Base-by-base conservation (phyloP, 1,140 invertebrate genomes). In the Drosophila ogumai region DNA sequence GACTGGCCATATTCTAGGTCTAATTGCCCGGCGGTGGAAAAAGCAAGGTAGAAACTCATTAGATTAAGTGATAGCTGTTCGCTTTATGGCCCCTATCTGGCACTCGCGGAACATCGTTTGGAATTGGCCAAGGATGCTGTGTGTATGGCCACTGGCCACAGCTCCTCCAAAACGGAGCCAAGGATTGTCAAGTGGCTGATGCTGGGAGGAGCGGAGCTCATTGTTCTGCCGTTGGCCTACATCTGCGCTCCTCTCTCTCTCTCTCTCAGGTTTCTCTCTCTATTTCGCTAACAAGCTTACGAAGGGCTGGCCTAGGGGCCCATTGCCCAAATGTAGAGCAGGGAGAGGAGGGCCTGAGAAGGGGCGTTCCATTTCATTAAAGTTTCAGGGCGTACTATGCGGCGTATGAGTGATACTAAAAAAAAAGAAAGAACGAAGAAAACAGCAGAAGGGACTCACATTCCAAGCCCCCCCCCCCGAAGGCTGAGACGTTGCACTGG, bases 331-430 rank as follows among this genome's bases (percentile, higher is more conserved):
- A 68, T 56, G 58, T 50, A 43, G 56, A 36, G 17, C 13, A 32
- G 19, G n/a, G 41, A 32, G 38, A 2, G 15, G 13, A n/a, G 12
- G 34, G 43, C 19, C 9, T 12, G 25, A 3, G 13, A 0, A 43
- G 40, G 17, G 17, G 28, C 60, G 52, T 79, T 81, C 60, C 71
- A 87, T 87, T 85, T 85, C 68, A 82, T 82, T 87, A 79, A 82
- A 71, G 68, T 79, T 85, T 67, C 46, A 82, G 54, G 46, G 41
- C 67, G 54, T 46, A 57, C 79, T 61, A 63, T 69, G 79, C 66
- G 67, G 67, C 57, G 79, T 78, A 67, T 79, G 60, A 63, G 67
- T 69, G 56, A 81, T 81, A 69, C 75, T 68, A 55, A 55, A 55
- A 65, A 81, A 84, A 65, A 82, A 3, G 25, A 50, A 50, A 71